phyloP scores from a whole-genome alignment of 2,888 invertebrate species.

The Apamea monoglypha region DNA sequence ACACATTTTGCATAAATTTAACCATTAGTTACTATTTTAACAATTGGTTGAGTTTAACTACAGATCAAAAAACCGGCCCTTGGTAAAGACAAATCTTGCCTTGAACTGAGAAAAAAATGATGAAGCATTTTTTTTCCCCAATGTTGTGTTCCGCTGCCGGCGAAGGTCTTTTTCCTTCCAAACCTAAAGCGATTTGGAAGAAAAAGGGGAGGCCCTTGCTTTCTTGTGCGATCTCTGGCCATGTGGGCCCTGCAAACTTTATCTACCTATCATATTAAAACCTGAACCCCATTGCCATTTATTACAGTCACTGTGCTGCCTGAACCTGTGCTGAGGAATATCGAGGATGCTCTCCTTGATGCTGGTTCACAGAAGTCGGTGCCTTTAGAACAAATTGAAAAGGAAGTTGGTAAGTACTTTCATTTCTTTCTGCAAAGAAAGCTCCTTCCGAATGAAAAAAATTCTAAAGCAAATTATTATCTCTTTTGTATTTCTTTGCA shows the following conservation, averaged over 20 bases:
- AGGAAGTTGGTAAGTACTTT: slow-evolving; percentile 79
- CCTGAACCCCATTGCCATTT: neutral
- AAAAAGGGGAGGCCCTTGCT: no score
- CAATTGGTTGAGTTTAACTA: no score
- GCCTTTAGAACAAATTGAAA: slow-evolving; percentile 83
- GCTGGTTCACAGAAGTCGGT: slow-evolving; percentile 79
- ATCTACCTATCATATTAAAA: neutral
- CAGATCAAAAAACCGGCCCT: no score
- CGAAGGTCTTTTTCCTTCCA: no score
- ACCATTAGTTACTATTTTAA: no score
- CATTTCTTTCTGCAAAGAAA: neutral
- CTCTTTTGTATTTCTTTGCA: neutral
- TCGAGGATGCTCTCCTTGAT: slow-evolving; percentile 76
- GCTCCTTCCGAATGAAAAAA: neutral
- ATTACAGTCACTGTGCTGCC: slow-evolving; percentile 45
- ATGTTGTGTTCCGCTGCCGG: no score
- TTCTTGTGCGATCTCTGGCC: no score
- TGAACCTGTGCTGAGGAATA: slow-evolving; percentile 76
- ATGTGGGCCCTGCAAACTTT: no score
- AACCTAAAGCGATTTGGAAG: no score
- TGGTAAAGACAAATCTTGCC: neutral
- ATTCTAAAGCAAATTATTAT: neutral
- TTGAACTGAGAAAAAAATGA: neutral
- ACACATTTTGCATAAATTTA: no score
- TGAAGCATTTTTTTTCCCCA: no score